phyloP scores from a whole-genome alignment of 2,888 invertebrate genomes.

The Pseudococcus jackbeardsleyi region DNA sequence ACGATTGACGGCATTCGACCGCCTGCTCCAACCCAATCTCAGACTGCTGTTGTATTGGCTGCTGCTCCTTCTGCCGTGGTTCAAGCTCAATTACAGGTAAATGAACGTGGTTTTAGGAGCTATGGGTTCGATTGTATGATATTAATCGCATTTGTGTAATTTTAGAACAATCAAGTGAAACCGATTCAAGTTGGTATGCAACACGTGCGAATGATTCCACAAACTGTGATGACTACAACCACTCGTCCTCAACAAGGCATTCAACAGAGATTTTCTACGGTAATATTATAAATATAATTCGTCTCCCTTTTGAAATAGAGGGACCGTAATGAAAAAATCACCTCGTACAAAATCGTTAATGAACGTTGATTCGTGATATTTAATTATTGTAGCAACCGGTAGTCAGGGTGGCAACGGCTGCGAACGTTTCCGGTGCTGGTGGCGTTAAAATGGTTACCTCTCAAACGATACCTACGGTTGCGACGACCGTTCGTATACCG shows the following conservation, averaged over 20 bases:
- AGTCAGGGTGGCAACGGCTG: slow-evolving; percentile 70
- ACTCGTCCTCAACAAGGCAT: slow-evolving; percentile 68
- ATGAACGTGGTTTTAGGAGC: background rate
- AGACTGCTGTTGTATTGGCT: slow-evolving; percentile 70
- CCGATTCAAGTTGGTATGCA: slow-evolving; percentile 70
- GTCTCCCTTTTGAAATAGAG: no score
- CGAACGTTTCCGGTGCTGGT: slow-evolving; percentile 66
- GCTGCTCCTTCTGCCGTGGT: slow-evolving; percentile 66
- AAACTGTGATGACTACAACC: slow-evolving; percentile 70
- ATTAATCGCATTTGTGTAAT: background rate
- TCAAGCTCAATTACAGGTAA: slow-evolving; percentile 64
- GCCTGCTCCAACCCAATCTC: slow-evolving; percentile 82
- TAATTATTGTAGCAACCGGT: slow-evolving; percentile 69
- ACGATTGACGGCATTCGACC: slow-evolving; percentile 95
- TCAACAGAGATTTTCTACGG: slow-evolving; percentile 75
- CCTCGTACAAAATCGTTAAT: no score
- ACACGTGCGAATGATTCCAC: slow-evolving; percentile 77
- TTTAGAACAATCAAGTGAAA: slow-evolving; percentile 65
- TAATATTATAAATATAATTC: slow-evolving; percentile 67
- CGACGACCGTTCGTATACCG: slow-evolving; percentile 62
- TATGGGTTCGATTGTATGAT: no score
- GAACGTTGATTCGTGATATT: background rate
- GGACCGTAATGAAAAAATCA: background rate
- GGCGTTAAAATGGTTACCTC: slow-evolving; percentile 64
- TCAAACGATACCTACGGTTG: slow-evolving; percentile 61